Evolutionary conservation across 2,113 vertebrate species (phyloP), one percentile per base, ranked within the genome.

Genomic region (Otus sunia): DNA sequence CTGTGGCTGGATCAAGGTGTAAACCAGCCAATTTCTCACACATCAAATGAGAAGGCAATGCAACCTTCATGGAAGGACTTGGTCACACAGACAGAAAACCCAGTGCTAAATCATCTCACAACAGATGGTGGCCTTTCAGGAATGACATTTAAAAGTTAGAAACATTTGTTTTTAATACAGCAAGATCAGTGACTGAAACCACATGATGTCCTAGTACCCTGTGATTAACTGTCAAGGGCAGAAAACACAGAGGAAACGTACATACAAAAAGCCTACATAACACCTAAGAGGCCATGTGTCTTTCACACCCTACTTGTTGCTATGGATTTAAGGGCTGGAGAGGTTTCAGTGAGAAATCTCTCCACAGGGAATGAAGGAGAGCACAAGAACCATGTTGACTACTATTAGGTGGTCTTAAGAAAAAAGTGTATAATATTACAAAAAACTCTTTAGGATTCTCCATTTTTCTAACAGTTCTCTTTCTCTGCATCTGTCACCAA

Each of bases 251-350:
- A 53, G 5, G 1, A 50, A 66, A 52, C 15, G 32, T 2, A 26
- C 6, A 1, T 19, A 19, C 12, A 63, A 73, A 32, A 39, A 14
- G 7, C 11, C 11, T 16, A 11, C 1, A 6, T 15, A 60, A 41
- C 3, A 5, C 12, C 2, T 15, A 63, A 30, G 22, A 81, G 10
- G 11, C 39, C 5, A 3, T 0, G 4, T 20, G 7, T 16, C 45
- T 41, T 64, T 68, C 37, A 52, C 25, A 15, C 9, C 10, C 30
- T 68, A 59, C 12, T 68, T 43, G 6, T 36, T 41, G 52, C 62
- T 41, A 67, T 50, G 43, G 15, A 37, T 67, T 50, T 58, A 68
- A 64, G 37, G 22, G 14, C 30, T 34, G 10, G 15, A 75, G 6
- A 80, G 67, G 10, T 17, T 63, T 41, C 30, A 29, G 2, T 17